Evolutionary conservation across 1,140 invertebrate species (phyloP), one percentile per base, ranked within the genome.

Genomic region (Atopsyche davidsoni): DNA sequence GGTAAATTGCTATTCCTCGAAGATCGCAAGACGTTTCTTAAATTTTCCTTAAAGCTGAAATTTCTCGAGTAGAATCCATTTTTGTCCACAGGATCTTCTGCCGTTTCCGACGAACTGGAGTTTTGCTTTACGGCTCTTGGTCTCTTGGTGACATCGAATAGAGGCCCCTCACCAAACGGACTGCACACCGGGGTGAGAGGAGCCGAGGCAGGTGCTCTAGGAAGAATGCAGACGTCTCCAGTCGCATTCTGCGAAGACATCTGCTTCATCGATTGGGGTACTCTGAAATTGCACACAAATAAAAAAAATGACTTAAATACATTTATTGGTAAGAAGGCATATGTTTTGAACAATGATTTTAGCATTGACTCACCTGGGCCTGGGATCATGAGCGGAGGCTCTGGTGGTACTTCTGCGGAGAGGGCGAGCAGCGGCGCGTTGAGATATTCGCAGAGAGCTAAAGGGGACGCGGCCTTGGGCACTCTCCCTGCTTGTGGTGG

Each of bases 31-130:
- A 58, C 51, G 19, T 54, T 54, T 18, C 41, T 50, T 22, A 58
- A 39, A 40, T 58, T 58, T 42, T 58, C 55, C 39, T 58, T 58
- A 19, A 58, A 58, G 38, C 55, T 58, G 31, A 39, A 58, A 47
- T 58, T 53, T n/a, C 55, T 34, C 4, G 51, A 50, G 19, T 14
- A 46, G 24, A 53, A 36, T 18, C 44, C 25, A n/a, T 14, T 24
- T 16, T 31, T 46, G 4, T 57, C 55, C 2, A 14, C 6, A 28
- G 24, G 41, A 6, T 17, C 9, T 2, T 57, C 50, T 16, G 47
- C 48, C 18, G 13, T 6, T 28, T 40, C 36, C 3, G 24, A 28
- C 7, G 44, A 23, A 17, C 49, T 53, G 16, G 50, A 53, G 16
- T 31, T 57, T 36, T 57, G 55, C 35, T 46, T 57, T 13, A 25